phyloP scores from a whole-genome alignment of 2,797 vertebrate species.

The Gymnopithys bicolor region DNA sequence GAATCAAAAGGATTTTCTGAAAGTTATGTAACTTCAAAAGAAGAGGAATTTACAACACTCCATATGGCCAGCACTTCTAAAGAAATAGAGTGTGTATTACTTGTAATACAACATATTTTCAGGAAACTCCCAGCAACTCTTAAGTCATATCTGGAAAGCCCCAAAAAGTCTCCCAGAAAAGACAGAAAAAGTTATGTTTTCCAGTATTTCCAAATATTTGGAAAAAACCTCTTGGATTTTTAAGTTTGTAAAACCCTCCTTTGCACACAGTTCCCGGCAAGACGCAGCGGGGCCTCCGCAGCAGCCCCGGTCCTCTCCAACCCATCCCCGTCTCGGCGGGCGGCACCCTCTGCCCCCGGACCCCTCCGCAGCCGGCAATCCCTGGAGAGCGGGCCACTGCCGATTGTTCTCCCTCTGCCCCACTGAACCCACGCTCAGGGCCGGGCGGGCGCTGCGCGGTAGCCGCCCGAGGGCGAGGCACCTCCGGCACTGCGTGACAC shows the following conservation, averaged over 20 bases:
- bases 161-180: not conserved
- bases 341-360: not conserved
- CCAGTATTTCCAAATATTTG: conserved; percentile 17
- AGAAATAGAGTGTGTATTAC: not conserved
- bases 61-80: not conserved
- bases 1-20: not conserved
- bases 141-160: conserved; percentile 5
- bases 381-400: not conserved
- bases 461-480: not conserved
- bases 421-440: not conserved
- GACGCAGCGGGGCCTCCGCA: not conserved
- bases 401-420: rapidly evolving
- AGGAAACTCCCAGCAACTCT: not conserved
- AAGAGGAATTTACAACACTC: rapidly evolving
- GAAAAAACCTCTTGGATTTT: not conserved
- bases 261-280: not conserved
- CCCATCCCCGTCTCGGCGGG: not conserved
- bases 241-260: too few relatives aligned
- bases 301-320: not conserved
- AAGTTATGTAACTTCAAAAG: not conserved
- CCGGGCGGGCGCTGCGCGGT: not conserved
- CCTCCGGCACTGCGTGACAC: not conserved
- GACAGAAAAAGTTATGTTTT: not conserved
- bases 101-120: not conserved
- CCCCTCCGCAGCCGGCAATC: not conserved